phyloP scores from a whole-genome alignment of 2,113 vertebrate genomes.

The Coracopsis vasa region DNA sequence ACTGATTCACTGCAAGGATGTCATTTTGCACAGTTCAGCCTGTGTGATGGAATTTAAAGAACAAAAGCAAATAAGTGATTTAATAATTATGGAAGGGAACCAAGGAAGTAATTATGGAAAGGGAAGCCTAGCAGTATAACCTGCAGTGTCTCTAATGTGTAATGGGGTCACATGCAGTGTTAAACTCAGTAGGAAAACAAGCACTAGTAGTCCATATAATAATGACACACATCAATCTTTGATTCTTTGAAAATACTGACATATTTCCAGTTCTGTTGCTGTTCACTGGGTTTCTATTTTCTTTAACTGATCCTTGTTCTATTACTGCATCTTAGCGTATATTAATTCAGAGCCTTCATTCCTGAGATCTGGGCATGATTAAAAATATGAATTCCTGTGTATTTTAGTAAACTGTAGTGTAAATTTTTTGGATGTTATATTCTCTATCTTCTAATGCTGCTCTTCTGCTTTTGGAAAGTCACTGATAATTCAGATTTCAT shows the following conservation, averaged over 20 bases:
- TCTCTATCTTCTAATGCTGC: not conserved
- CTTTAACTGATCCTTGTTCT: not conserved
- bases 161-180: not conserved
- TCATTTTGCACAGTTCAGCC: constrained; percentile 10
- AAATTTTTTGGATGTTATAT: not conserved
- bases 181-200: not conserved
- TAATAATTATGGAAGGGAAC: not conserved
- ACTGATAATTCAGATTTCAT: not conserved
- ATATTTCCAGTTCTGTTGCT: not conserved
- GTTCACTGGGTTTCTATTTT: not conserved
- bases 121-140: not conserved
- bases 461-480: not conserved
- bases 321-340: not conserved
- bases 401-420: not conserved
- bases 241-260: not conserved
- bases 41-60: not conserved
- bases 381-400: not conserved
- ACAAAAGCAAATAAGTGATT: constrained; percentile 13
- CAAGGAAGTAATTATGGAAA: not conserved
- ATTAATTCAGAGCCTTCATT: not conserved
- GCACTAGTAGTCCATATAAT: not conserved
- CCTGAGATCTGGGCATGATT: not conserved
- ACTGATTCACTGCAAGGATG: not conserved
- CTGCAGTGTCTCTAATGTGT: not conserved
- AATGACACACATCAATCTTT: not conserved